These are phyloP conservation scores for Allygus modestus DNA, from an alignment of 2,888 invertebrate species.

Conservation along the genomic window DNA sequence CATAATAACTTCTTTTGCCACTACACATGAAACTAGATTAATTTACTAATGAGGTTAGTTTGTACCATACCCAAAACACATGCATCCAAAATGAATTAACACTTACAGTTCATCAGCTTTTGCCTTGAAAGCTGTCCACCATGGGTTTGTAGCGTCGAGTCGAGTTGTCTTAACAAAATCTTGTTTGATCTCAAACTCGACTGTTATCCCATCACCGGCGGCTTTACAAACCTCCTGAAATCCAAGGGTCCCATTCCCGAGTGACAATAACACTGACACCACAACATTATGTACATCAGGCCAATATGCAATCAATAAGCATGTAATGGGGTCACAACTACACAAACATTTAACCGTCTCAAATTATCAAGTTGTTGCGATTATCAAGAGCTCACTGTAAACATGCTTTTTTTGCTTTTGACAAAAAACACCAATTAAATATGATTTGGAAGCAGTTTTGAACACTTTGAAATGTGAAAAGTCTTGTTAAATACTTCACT, in stretches of 20 bases:
- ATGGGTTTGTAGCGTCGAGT: constrained; percentile 81
- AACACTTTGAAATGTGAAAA: no score
- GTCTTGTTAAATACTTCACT: no score
- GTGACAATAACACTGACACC: constrained; percentile 22
- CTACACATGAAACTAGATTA: no score
- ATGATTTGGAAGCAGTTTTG: no score
- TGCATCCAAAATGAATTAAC: not conserved
- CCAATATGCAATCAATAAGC: constrained; percentile 49
- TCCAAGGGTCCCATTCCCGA: constrained; percentile 12
- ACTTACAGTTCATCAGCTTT: constrained; percentile 80
- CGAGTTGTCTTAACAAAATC: constrained; percentile 80
- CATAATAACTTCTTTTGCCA: no score
- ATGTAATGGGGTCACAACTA: no score
- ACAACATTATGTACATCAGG: constrained; percentile 65
- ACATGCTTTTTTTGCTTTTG: no score
- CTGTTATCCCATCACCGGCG: constrained; percentile 85
- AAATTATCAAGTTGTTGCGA: constrained; percentile 10
- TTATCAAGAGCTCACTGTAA: no score
- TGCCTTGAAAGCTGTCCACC: constrained; percentile 85
- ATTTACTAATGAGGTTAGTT: no score
- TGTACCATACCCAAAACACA: no score
- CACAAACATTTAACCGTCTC: no score
- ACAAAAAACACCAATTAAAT: no score
- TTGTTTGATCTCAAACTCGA: constrained; percentile 82
- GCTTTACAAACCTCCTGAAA: constrained; percentile 77